These are phyloP conservation scores for Porites divaricata DNA, from an alignment of 92 coral and sea anemone genomes.

Conservation along the genomic window DNA sequence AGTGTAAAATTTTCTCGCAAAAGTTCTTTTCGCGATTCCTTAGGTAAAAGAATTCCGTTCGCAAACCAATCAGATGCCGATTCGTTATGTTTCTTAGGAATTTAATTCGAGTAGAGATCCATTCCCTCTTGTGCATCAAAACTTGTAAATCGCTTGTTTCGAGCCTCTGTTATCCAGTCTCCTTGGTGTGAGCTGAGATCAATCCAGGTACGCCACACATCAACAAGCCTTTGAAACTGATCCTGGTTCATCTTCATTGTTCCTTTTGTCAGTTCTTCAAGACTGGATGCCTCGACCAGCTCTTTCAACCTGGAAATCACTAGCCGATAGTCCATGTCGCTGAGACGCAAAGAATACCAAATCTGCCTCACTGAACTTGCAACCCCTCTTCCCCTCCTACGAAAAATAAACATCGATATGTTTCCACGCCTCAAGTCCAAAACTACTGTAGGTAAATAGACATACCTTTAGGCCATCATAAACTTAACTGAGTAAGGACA, in stretches of 20 bases:
- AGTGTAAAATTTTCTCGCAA: constrained; percentile 71
- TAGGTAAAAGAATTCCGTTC: constrained; percentile 61
- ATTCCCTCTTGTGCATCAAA: constrained; percentile 30
- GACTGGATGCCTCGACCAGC: constrained; percentile 40
- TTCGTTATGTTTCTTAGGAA: constrained; percentile 63
- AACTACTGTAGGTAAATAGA: background rate
- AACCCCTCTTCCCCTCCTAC: constrained; percentile 34
- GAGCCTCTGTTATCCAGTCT: constrained; percentile 54
- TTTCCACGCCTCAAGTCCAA: background rate
- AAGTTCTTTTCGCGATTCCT: constrained; percentile 17
- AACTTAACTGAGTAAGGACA: no score
- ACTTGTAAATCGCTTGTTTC: constrained; percentile 24
- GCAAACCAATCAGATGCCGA: constrained; percentile 72
- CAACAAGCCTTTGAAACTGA: constrained; percentile 41
- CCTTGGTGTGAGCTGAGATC: constrained; percentile 29
- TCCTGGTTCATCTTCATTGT: constrained; percentile 44
- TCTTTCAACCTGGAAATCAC: constrained; percentile 52
- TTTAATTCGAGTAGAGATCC: constrained; percentile 30
- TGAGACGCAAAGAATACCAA: constrained; percentile 82
- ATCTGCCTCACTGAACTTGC: constrained; percentile 76
- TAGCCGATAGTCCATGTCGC: constrained; percentile 40
- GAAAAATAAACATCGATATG: background rate
- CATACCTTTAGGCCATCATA: no score
- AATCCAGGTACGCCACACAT: constrained; percentile 78
- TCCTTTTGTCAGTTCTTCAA: constrained; percentile 64